Conservation (phyloP, 2,888 invertebrate species). For the Digitonthophagus gazella region DNA sequence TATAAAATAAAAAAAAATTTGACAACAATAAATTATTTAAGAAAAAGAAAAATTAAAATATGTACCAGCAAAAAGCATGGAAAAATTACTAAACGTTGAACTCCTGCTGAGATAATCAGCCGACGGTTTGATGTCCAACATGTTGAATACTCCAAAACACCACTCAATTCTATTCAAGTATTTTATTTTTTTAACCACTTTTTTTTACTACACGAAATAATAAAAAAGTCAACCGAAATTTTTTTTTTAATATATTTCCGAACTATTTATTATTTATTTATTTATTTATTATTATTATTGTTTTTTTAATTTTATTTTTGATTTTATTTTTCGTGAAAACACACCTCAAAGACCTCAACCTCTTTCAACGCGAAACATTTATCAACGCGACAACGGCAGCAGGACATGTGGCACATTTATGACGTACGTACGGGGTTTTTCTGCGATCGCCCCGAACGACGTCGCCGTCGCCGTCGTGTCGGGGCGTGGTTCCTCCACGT, state of each 20-base stretch:
- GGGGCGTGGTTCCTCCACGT: constrained; percentile 28
- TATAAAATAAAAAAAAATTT: background rate
- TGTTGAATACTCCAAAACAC: constrained; percentile 43
- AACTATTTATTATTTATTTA: no score
- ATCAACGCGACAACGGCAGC: constrained; percentile 42
- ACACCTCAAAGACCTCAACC: background rate
- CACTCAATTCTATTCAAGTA: no score
- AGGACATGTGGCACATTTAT: constrained; percentile 46
- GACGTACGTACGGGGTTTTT: constrained; percentile 47
- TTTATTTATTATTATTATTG: no score
- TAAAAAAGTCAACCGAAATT: background rate
- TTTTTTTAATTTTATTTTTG: no score
- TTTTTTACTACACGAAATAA: background rate
- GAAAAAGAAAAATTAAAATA: constrained; percentile 39
- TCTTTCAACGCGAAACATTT: constrained; percentile 33
- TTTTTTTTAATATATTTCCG: no score
- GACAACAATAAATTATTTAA: constrained; percentile 20
- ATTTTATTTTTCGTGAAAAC: background rate
- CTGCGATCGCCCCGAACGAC: constrained; percentile 30
- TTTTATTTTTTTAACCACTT: background rate
- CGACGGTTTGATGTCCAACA: constrained; percentile 91
- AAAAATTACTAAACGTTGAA: constrained; percentile 91
- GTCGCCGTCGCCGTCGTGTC: background rate
- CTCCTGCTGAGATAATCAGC: constrained; percentile 90
- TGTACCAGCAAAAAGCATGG: constrained; percentile 92